These are phyloP conservation scores for Coregonus ussuriensis DNA, from an alignment of 2,797 vertebrate species.

Conservation along the genomic window DNA sequence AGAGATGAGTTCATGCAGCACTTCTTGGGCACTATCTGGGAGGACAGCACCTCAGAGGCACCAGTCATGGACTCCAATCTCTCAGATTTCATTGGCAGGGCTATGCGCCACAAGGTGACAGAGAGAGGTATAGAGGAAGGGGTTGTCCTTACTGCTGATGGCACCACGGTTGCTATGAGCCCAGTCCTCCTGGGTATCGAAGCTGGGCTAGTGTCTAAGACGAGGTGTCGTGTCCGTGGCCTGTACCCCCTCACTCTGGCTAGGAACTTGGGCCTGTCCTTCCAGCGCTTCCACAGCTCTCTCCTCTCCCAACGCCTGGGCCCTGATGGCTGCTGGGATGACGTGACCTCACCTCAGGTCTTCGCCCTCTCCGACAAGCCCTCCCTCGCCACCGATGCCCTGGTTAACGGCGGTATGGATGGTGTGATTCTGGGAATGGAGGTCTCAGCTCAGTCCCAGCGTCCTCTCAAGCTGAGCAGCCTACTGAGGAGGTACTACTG, in stretches of 20 bases:
- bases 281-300: slow-evolving; percentile 41
- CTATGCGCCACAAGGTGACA: slow-evolving; percentile 54
- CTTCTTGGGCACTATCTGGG: slow-evolving; percentile 53
- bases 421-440: slow-evolving; percentile 76
- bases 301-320: slow-evolving; percentile 51
- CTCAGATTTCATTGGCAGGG: slow-evolving; percentile 46
- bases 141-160: slow-evolving; percentile 81
- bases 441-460: slow-evolving; percentile 41
- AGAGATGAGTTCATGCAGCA: slow-evolving; percentile 40
- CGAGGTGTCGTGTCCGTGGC: background rate
- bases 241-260: slow-evolving; percentile 72
- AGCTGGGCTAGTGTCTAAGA: slow-evolving; percentile 64
- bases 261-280: slow-evolving; percentile 62
- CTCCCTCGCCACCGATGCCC: slow-evolving; percentile 69
- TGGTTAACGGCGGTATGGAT: slow-evolving; percentile 86
- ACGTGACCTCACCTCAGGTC: slow-evolving; percentile 62
- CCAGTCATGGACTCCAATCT: slow-evolving; percentile 45
- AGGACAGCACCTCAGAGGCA: background rate
- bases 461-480: slow-evolving; percentile 58
- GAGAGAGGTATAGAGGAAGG: slow-evolving; percentile 67
- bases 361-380: slow-evolving; percentile 74
- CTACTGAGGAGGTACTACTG: slow-evolving; percentile 81
- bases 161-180: slow-evolving; percentile 80
- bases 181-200: slow-evolving; percentile 81
- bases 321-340: slow-evolving; percentile 85